phyloP scores from a whole-genome alignment of 2,888 invertebrate species.

The Leptarthrus brevirostris region DNA sequence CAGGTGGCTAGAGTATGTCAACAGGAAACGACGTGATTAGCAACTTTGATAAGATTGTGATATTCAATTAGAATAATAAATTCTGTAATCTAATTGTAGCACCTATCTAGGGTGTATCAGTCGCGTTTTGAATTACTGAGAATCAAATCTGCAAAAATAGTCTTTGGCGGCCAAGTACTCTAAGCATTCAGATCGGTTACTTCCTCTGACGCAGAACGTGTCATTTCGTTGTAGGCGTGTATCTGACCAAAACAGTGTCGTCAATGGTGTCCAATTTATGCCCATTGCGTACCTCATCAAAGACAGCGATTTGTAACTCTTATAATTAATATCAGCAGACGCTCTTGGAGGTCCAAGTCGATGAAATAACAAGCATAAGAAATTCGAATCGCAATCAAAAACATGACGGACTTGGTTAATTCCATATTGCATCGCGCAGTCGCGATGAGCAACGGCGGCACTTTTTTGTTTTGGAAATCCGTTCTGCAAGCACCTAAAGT shows the following conservation, averaged over 20 bases:
- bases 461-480: slow-evolving; percentile 35
- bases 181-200: slow-evolving; percentile 48
- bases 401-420: neutral
- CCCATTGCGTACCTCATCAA: slow-evolving; percentile 22
- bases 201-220: slow-evolving; percentile 49
- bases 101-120: slow-evolving; percentile 43
- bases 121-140: neutral
- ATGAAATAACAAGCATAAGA: slow-evolving; percentile 37
- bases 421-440: slow-evolving; percentile 9
- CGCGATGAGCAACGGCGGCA: slow-evolving; percentile 11
- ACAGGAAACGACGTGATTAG: slow-evolving; percentile 42
- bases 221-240: slow-evolving; percentile 4
- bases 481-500: slow-evolving; percentile 24
- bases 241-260: slow-evolving; percentile 8
- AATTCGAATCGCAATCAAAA: slow-evolving; percentile 23
- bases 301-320: slow-evolving; percentile 18
- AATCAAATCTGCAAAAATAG: neutral
- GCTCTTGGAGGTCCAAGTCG: slow-evolving; percentile 24
- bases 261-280: slow-evolving; percentile 31
- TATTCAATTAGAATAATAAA: slow-evolving; percentile 24
- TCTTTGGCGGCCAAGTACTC: neutral
- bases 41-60: slow-evolving; percentile 1
- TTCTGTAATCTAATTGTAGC: slow-evolving; percentile 50
- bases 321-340: slow-evolving; percentile 26
- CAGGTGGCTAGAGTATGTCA: slow-evolving; percentile 13